These are phyloP conservation scores for Dicentrarchus labrax DNA, from an alignment of 2,113 vertebrate genomes.

Conservation along the genomic window DNA sequence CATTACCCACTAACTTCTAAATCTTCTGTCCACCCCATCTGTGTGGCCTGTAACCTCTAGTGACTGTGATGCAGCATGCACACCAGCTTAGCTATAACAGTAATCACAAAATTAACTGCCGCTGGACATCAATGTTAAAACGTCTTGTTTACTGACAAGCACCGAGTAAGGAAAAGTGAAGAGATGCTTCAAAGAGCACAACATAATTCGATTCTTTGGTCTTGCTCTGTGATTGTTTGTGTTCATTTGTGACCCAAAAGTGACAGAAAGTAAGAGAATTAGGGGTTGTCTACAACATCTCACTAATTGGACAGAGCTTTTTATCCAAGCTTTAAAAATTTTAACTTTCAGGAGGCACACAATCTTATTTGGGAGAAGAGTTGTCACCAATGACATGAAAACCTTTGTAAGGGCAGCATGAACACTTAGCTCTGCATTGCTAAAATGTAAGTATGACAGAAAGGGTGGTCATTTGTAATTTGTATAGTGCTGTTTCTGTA, in stretches of 20 bases:
- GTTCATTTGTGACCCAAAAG: neutral
- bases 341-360: neutral
- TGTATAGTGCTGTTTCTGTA: neutral
- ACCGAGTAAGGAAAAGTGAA: neutral
- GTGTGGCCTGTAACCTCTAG: slow-evolving; percentile 38
- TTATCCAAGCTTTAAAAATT: slow-evolving; percentile 27
- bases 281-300: neutral
- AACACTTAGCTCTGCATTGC: neutral
- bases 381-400: neutral
- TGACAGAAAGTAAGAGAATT: neutral
- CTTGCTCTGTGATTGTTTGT: neutral
- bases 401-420: slow-evolving; percentile 4
- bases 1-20: slow-evolving; percentile 50
- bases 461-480: neutral
- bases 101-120: slow-evolving; percentile 29
- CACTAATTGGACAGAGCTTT: slow-evolving; percentile 13
- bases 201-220: neutral
- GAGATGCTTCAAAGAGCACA: neutral
- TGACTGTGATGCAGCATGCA: neutral
- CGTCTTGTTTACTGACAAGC: neutral
- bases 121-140: neutral
- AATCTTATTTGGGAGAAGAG: neutral
- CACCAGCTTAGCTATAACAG: neutral
- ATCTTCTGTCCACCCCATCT: slow-evolving; percentile 46
- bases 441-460: neutral